Evolutionary conservation across 2,113 vertebrate genomes (phyloP).

Genomic region (Panthera leo): DNA sequence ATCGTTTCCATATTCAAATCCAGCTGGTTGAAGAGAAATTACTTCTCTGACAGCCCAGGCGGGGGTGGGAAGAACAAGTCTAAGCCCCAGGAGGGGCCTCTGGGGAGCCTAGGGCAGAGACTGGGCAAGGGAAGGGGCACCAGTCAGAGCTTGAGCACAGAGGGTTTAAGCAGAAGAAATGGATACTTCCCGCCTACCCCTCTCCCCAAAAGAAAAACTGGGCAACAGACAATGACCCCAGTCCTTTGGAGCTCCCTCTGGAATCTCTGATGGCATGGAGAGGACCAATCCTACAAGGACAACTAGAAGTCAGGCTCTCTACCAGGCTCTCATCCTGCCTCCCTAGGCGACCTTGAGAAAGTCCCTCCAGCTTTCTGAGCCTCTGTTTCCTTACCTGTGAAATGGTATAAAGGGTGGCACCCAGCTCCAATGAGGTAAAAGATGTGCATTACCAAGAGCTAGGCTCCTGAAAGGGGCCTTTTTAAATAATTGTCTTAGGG

Average conservation of each 20-base stretch:
- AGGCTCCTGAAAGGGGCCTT: not conserved
- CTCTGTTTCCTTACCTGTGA: constrained; percentile 36
- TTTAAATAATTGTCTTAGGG: constrained; percentile 29
- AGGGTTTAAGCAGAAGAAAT: not conserved
- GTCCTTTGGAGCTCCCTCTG: not conserved
- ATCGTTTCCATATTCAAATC: constrained; percentile 91
- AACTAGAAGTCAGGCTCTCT: not conserved
- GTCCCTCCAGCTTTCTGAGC: not conserved
- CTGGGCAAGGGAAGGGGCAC: not conserved
- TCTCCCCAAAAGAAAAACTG: not conserved
- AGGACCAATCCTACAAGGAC: not conserved
- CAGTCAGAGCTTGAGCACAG: not conserved
- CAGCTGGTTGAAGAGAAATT: constrained; percentile 87
- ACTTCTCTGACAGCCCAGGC: constrained; percentile 84
- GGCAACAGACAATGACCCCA: not conserved
- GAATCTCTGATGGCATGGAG: not conserved
- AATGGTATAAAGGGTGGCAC: not conserved
- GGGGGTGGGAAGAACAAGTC: constrained; percentile 76
- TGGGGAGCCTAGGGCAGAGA: not conserved
- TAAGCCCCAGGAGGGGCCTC: constrained; percentile 46
- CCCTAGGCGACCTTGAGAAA: constrained; percentile 40
- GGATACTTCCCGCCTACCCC: not conserved
- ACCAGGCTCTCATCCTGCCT: not conserved
- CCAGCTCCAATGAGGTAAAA: not conserved
- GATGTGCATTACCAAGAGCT: not conserved